Conservation (phyloP, 2,888 invertebrate species). For the Synergus itoensis region DNA sequence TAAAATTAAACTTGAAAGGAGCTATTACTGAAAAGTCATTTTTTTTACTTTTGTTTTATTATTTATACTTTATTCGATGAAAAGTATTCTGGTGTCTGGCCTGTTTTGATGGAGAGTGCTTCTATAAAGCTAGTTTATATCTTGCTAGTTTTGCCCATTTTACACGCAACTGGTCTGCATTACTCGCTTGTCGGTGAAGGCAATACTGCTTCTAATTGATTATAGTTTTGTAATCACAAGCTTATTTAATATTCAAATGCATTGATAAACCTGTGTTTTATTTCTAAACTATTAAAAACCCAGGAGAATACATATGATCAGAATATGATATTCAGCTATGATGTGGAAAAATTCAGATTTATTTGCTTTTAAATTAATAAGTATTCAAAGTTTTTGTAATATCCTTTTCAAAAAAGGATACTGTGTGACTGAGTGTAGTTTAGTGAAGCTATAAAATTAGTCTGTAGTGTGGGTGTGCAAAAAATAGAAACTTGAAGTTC, state of each 20-base stretch:
- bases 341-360: neutral
- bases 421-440: neutral
- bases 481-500: too few relatives aligned
- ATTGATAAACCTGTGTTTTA: neutral
- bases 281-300: neutral
- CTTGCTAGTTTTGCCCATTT: constrained; percentile 15
- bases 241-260: neutral
- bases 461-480: neutral
- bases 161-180: neutral
- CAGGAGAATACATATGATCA: neutral
- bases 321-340: neutral
- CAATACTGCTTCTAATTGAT: neutral
- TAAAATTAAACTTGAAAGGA: neutral
- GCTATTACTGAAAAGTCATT: neutral
- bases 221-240: neutral
- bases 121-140: neutral
- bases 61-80: neutral
- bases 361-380: neutral
- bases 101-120: neutral
- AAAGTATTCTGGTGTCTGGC: neutral
- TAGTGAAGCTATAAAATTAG: neutral
- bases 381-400: neutral
- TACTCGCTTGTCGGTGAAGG: constrained; percentile 15
- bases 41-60: neutral
- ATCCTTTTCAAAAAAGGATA: neutral